A percentile compares a stretch with the other conserved stretches of the same genome.
phyloP scores from a whole-genome alignment of 2,797 vertebrate genomes.

The Denticeps clupeoides region DNA sequence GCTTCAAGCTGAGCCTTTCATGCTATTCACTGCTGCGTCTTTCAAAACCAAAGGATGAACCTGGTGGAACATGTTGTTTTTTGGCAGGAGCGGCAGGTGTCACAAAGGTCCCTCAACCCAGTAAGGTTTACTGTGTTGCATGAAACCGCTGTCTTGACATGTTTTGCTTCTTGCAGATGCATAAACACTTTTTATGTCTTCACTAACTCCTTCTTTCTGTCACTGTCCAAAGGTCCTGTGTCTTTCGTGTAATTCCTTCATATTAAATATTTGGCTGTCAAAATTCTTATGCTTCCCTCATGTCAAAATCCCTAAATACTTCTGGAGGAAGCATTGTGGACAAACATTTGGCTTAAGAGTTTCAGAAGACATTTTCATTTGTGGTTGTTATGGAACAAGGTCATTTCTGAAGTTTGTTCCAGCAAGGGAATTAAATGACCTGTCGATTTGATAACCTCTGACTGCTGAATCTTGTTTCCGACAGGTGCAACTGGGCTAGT shows the following conservation, averaged over 20 bases:
- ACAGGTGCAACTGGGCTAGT: constrained; percentile 27
- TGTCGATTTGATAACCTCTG: too few species aligned
- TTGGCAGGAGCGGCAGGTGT: constrained; percentile 55
- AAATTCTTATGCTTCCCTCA: constrained; percentile 6
- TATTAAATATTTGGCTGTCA: constrained; percentile 6
- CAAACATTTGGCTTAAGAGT: too few species aligned
- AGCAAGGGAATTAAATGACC: too few species aligned
- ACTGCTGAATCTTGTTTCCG: too few species aligned
- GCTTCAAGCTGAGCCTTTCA: too few species aligned
- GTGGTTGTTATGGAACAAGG: too few species aligned
- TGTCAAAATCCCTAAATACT: constrained; percentile 36
- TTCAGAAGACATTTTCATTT: too few species aligned
- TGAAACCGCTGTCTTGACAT: constrained; percentile 24
- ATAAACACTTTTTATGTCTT: too few species aligned
- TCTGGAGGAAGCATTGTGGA: too few species aligned
- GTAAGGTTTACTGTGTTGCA: constrained; percentile 57
- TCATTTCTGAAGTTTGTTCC: too few species aligned
- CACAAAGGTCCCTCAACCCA: constrained; percentile 61
- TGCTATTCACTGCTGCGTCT: constrained; percentile 17
- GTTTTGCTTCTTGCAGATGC: not conserved
- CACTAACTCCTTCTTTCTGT: too few species aligned
- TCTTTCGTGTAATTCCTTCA: constrained; percentile 19
- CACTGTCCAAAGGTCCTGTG: too few species aligned
- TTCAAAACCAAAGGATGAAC: constrained; percentile 36
- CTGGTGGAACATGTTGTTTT: constrained; percentile 53